Evolutionary conservation across 2,888 invertebrate genomes (phyloP), one percentile per base, ranked within the genome.

Genomic region (Chrysolina americana): DNA sequence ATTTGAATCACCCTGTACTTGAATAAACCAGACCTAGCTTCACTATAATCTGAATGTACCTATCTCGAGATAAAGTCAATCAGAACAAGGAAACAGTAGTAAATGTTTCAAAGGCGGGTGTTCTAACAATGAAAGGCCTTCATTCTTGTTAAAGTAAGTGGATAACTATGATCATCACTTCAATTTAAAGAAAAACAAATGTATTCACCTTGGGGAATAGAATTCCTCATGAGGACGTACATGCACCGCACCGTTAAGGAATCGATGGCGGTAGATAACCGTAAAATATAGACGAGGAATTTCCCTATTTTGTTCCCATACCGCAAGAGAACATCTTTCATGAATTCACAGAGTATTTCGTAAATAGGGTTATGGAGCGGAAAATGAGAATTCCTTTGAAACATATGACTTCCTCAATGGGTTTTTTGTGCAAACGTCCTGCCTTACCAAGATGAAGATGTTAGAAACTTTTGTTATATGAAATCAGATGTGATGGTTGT

Each of bases 201-300:
- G 59, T 19, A 59, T 36, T 28, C 28, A 59, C 59, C 59, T 59
- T 36, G 23, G 28, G 13, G 11, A 53, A 13, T 21, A 21, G 59
- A 59, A 59, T 28, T 59, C 59, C 5, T n/a, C 17, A 59, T 15
- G 59, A 17, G 8, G 17, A 59, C 36, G 2, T 2, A n/a, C n/a
- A n/a, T 15, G 36, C n/a, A 36, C 15, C 2, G 36, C n/a, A 59
- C 23, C 2, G 36, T 28, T 36, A 59, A 28, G 59, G 10, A 59
- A 59, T 23, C 23, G n/a, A 2, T 59, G 59, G 28, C 8, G n/a
- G 10, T 13, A 8, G 23, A 15, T 15, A 6, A n/a, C 59, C n/a
- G 23, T 53, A 21, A 53, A 44, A 21, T 44, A 19, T 65, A 65
- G 44, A 19, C 53, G 53, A 53, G 53, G 21, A 53, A 4, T 53